These are phyloP conservation scores for Nemoura dubitans DNA, from an alignment of 2,888 invertebrate genomes.

Conservation along the genomic window DNA sequence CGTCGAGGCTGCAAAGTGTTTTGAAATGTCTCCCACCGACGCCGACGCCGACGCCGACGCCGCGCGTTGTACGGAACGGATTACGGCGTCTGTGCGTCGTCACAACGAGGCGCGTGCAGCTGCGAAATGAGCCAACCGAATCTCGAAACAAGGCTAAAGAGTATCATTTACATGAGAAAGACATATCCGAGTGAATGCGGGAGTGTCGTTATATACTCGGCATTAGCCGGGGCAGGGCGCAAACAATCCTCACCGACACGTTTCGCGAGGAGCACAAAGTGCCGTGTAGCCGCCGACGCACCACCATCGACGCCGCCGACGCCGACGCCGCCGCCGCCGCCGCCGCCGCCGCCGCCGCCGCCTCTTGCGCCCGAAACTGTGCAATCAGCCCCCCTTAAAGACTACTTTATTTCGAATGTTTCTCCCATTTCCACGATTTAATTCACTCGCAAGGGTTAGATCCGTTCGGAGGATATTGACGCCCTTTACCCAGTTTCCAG, in stretches of 20 bases:
- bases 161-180: constrained; percentile 38
- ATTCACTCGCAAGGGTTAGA: background rate
- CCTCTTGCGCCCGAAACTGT: background rate
- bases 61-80: background rate
- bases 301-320: background rate
- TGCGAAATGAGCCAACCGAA: background rate
- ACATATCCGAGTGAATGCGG: constrained; percentile 17
- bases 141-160: constrained; percentile 4
- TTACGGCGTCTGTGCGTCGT: background rate
- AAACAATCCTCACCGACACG: background rate
- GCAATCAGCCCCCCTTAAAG: background rate
- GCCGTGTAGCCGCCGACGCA: background rate
- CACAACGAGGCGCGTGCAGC: background rate
- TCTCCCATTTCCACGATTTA: background rate
- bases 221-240: background rate
- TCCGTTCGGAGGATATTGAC: background rate
- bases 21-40: background rate
- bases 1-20: background rate
- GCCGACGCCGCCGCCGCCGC: background rate
- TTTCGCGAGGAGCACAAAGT: background rate
- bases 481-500: background rate
- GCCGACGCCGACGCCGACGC: background rate
- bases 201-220: background rate
- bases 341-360: background rate
- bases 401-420: background rate